These are phyloP conservation scores for Harpalus rufipes DNA, from an alignment of 2,888 invertebrate species.

Conservation along the genomic window DNA sequence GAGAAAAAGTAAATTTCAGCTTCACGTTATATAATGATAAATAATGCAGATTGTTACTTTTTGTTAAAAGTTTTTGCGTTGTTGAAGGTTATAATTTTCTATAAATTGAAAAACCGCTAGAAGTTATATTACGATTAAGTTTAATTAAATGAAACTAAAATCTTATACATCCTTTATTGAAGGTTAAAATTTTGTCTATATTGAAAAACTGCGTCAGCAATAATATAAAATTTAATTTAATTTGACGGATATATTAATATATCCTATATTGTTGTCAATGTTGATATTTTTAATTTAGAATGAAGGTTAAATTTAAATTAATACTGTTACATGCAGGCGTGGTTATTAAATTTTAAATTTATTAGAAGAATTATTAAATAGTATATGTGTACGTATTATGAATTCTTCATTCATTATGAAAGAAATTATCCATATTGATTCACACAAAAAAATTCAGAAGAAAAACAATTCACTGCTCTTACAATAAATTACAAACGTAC, in stretches of 20 bases:
- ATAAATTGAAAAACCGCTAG: constrained; percentile 12
- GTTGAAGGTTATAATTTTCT: constrained; percentile 31
- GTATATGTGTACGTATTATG: background rate
- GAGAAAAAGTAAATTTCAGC: constrained; percentile 27
- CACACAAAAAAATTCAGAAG: too few relatives aligned
- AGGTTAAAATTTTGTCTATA: background rate
- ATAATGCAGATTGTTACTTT: constrained; percentile 26
- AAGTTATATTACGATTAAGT: background rate
- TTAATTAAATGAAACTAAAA: background rate
- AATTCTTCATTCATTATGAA: background rate
- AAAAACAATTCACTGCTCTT: too few relatives aligned
- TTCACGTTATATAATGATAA: constrained; percentile 18
- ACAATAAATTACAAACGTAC: too few relatives aligned
- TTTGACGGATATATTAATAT: constrained; percentile 28
- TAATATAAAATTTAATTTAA: constrained; percentile 1
- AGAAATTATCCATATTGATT: too few relatives aligned
- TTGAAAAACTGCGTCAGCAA: background rate
- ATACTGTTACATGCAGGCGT: background rate
- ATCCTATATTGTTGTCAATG: background rate
- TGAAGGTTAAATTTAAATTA: constrained; percentile 44
- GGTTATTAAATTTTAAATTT: background rate
- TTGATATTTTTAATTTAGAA: constrained; percentile 24
- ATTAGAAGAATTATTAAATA: background rate
- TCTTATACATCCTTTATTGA: background rate
- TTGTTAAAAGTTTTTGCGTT: constrained; percentile 12